Percentiles rank a stretch among this genome's conserved stretches.
Evolutionary conservation across 2,113 vertebrate genomes (phyloP).

Genomic region (Microtus richardsoni): DNA sequence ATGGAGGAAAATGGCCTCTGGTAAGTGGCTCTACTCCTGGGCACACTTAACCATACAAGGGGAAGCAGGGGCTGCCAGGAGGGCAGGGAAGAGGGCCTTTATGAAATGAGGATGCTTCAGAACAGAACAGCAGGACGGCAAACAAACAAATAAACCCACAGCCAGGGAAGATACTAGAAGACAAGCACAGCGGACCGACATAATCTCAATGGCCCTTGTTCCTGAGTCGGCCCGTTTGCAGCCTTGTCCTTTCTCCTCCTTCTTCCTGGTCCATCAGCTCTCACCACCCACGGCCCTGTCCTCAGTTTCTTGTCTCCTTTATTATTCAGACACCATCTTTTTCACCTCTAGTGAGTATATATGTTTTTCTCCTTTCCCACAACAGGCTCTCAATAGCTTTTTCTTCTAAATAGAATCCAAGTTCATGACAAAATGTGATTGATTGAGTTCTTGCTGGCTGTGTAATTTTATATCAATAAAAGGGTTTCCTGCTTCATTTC

Average conservation of each 20-base stretch:
- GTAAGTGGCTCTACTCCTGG: background rate
- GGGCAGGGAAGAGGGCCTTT: background rate
- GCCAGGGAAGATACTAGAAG: background rate
- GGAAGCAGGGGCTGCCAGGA: background rate
- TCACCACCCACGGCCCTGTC: background rate
- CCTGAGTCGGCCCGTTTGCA: background rate
- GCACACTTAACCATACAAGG: background rate
- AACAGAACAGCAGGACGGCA: background rate
- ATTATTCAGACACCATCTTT: conserved; percentile 12
- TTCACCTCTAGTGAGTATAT: conserved; percentile 50
- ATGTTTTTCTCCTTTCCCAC: conserved; percentile 22
- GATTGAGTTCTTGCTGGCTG: conserved; percentile 43
- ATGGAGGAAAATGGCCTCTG: background rate
- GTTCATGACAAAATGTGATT: conserved; percentile 1
- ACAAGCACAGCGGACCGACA: background rate
- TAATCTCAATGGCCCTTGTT: background rate
- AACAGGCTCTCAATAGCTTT: conserved; percentile 56
- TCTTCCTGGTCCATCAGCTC: background rate
- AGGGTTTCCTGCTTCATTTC: conserved; percentile 55
- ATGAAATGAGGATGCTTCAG: background rate
- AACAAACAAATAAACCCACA: background rate
- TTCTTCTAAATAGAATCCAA: conserved; percentile 52
- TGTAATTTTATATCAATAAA: conserved; percentile 46
- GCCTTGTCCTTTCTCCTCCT: background rate
- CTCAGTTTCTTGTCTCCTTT: conserved; percentile 42